phyloP scores from a whole-genome alignment of 2,797 vertebrate genomes.

The Fundulus diaphanus region DNA sequence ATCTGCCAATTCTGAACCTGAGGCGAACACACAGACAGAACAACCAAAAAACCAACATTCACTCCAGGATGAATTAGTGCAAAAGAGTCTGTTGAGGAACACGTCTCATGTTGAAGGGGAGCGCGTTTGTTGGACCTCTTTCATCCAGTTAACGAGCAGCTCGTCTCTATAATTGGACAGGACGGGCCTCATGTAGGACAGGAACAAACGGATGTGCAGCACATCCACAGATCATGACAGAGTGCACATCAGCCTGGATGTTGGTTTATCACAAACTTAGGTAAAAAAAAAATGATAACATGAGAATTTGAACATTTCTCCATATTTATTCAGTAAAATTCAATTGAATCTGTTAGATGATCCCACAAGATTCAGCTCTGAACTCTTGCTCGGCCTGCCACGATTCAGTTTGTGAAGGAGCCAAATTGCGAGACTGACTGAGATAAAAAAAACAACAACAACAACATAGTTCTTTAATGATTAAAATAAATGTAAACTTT shows the following conservation, averaged over 20 bases:
- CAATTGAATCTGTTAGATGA: no score
- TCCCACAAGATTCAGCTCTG: no score
- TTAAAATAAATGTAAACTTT: no score
- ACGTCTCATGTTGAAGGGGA: not conserved
- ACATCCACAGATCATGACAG: slow-evolving; percentile 23
- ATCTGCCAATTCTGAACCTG: slow-evolving; percentile 83
- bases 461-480: no score
- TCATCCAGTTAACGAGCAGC: slow-evolving; percentile 88
- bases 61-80: not conserved
- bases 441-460: no score
- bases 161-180: slow-evolving; percentile 89
- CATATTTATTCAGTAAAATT: no score
- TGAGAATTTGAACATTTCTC: no score
- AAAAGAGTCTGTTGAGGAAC: not conserved
- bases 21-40: not conserved
- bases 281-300: no score
- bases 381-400: no score
- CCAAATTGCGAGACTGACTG: no score
- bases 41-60: not conserved
- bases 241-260: not conserved
- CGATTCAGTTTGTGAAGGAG: no score
- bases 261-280: not conserved
- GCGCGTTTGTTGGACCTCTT: slow-evolving; percentile 73
- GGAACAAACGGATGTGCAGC: slow-evolving; percentile 82
- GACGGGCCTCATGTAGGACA: slow-evolving; percentile 95